Evolutionary conservation across 2,113 vertebrate genomes (phyloP).

Genomic region (Mola mola): DNA sequence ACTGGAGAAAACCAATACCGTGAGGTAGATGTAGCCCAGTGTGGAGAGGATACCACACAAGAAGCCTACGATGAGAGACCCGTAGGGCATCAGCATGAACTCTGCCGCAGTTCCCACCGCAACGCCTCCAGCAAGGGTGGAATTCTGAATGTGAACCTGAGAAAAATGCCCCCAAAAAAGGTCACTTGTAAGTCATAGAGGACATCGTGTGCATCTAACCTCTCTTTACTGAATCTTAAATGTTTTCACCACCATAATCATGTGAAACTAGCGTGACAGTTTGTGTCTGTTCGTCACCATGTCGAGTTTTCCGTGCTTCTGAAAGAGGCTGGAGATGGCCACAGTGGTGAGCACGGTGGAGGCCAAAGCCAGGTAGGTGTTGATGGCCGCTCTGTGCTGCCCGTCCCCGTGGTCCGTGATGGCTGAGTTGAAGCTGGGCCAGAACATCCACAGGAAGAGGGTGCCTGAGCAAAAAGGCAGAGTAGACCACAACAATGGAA

Average conservation of each 20-base stretch:
- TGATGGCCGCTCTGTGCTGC: constrained; percentile 93
- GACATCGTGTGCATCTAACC: not conserved
- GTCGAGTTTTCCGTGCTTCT: constrained; percentile 93
- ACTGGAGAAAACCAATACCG: constrained; percentile 64
- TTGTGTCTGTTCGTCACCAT: constrained; percentile 82
- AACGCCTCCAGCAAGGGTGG: constrained; percentile 93
- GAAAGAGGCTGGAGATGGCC: constrained; percentile 89
- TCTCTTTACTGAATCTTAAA: not conserved
- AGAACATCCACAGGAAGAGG: constrained; percentile 97
- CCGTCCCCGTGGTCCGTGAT: constrained; percentile 87
- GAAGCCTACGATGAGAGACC: constrained; percentile 91
- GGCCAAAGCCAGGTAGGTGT: constrained; percentile 93
- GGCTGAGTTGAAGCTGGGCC: constrained; percentile 99
- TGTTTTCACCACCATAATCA: too few relatives aligned
- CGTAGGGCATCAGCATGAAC: constrained; percentile 94
- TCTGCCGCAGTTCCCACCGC: constrained; percentile 93
- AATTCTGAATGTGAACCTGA: constrained; percentile 97
- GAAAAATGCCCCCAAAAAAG: not conserved
- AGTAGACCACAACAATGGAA: not conserved
- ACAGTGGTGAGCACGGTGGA: constrained; percentile 89
- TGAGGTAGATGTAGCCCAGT: constrained; percentile 87
- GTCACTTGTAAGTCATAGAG: not conserved
- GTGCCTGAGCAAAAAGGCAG: constrained; percentile 82
- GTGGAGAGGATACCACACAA: constrained; percentile 90
- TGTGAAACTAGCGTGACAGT: too few relatives aligned